Base-by-base conservation (phyloP, 1,140 invertebrate genomes). In the Eumeta japonica region DNA sequence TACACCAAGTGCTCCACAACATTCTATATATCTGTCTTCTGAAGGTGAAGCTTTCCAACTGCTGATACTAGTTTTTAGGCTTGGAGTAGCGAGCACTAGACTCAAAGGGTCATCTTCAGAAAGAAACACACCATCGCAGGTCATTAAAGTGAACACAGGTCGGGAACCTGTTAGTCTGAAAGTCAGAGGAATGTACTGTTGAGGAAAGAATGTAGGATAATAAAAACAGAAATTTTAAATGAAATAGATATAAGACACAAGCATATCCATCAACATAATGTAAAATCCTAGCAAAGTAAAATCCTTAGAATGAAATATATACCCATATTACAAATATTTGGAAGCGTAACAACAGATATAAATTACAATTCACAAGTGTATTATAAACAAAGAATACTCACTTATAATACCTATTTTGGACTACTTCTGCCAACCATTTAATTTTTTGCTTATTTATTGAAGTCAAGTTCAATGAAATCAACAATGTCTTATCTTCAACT, bases 381-480 rank as follows among this genome's bases (percentile, higher is more conserved):
- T 5, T 12, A 30, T 30, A 12, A 35, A 39, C 3, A 37, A 35
- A n/a, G 11, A 36, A 35, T 35, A 59, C 70, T 75, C 60, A 83
- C 84, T 81, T 83, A 37, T 84, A 85, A 76, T 86, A 88, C 56
- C 86, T 77, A 35, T 78, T 72, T 17, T 83, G 79, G 0, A 84
- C 79, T 75, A 88, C 83, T 28, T 84, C 79, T 24, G 83, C 79
- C 39, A 89, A 66, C 85, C 85, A 88, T 40, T 76, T 77, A 48
- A 86, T 82, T 41, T 79, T 83, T 39, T 79, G 64, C 27, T 68
- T 79, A 37, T 81, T 78, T 13, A 81, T 65, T 32, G 77, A 79
- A 10, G 80, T 76, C 19, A 79, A 54, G 16, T 79, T 78, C 10
- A 86, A 55, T 0, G 84, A 83, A 35, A 87, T 80, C 24, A 85